Evolutionary conservation across 2,888 invertebrate species (phyloP).

Genomic region (Cephus nigrinus): DNA sequence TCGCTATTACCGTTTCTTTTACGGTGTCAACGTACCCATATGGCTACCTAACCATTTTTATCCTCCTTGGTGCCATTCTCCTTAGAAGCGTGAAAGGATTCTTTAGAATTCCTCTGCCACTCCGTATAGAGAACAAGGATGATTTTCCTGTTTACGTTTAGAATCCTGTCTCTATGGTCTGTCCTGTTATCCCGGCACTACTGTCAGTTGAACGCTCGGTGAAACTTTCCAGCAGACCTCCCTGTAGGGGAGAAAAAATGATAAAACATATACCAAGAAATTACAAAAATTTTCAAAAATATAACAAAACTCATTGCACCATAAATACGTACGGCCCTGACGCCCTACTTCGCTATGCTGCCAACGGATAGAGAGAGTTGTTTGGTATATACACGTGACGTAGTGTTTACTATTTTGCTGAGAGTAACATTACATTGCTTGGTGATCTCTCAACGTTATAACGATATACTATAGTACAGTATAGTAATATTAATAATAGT

Average conservation of each 20-base stretch:
- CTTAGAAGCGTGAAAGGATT: neutral
- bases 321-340: neutral
- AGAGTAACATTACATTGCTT: neutral
- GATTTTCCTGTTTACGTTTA: neutral
- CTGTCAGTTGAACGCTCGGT: neutral
- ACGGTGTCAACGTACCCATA: constrained; percentile 2
- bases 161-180: neutral
- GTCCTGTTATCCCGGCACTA: neutral
- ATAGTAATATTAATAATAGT: neutral
- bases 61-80: neutral
- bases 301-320: neutral
- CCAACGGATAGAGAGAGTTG: neutral
- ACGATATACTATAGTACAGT: neutral
- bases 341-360: neutral
- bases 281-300: neutral
- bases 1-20: constrained; percentile 47
- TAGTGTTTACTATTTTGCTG: constrained; percentile 4
- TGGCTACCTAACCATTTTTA: neutral
- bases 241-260: neutral
- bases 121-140: neutral
- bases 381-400: neutral
- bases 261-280: neutral
- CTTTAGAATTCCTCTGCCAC: neutral
- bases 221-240: neutral
- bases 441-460: neutral